Evolutionary conservation across 2,888 invertebrate genomes (phyloP), one percentile per base, ranked within the genome.

Genomic region (Cephus spinipes): DNA sequence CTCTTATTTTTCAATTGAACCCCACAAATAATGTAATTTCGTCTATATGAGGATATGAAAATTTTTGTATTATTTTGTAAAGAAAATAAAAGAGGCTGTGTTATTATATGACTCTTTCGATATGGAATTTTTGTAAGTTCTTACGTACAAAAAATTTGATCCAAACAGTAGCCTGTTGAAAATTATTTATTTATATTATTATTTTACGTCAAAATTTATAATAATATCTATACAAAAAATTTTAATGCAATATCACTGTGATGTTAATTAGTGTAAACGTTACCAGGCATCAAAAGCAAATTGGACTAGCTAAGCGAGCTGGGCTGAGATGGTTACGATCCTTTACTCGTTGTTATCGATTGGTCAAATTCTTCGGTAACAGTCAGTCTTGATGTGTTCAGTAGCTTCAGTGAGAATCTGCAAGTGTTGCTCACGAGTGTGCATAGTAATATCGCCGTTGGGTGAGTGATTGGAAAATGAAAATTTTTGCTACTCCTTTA

Each of bases 261-360:
- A 40, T 4, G 36, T 40, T 40, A 15, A n/a, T 69, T 12, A 12
- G 3, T 15, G 1, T 69, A 69, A 69, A 30, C 11, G 32, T 69
- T 4, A 32, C 69, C 73, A 94, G 94, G 94, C 11, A 94, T 95
- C 73, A 93, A 92, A 15, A 92, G 92, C 23, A 93, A 94, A 81
- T 80, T 95, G 77, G 93, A 94, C 11, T 94, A 96, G 85, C 93
- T 97, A 34, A 92, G 92, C 68, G 94, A 96, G 11, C 92, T 95
- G 0, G 96, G 96, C 0, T 79, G 6, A n/a, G 68, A 69, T 73
- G 69, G 23, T 32, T 12, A 74, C 9, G 11, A 69, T 11, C 36
- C 77, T 11, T 69, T 77, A 6, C 40, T 69, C 0, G 74, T 79
- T 12, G 36, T 77, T 33, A 23, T 74, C 3, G 74, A 77, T 71